Evolutionary conservation across 2,113 vertebrate genomes (phyloP).

Genomic region (Noturus placidus): DNA sequence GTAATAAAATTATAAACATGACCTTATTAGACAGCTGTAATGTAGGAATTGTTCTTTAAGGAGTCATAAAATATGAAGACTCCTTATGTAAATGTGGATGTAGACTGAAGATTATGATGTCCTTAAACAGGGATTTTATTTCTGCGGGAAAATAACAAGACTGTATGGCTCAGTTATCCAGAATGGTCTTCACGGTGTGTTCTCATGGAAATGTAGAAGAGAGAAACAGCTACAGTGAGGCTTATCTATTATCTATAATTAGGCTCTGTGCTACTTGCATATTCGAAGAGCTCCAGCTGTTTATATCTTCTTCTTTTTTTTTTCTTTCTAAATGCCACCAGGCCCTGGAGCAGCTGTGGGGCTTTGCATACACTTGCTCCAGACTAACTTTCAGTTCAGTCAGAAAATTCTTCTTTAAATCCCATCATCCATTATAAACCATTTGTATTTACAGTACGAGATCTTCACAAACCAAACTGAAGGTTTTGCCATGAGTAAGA

Average conservation of each 20-base stretch:
- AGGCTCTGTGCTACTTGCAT: background rate
- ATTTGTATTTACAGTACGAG: background rate
- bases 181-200: background rate
- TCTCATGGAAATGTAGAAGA: background rate
- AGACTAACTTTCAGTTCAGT: background rate
- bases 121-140: background rate
- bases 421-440: background rate
- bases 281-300: slow-evolving; percentile 7
- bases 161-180: background rate
- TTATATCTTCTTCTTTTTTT: background rate
- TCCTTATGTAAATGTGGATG: background rate
- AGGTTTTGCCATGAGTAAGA: background rate
- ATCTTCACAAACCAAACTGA: background rate
- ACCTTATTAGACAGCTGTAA: background rate
- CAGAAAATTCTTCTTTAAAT: background rate
- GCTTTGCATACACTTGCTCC: background rate
- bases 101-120: background rate
- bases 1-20: background rate
- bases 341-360: no score
- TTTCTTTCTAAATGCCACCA: background rate
- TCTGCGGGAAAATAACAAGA: background rate
- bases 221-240: background rate
- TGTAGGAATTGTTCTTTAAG: background rate
- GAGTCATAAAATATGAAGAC: background rate
- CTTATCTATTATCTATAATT: slow-evolving; percentile 4